phyloP scores from a whole-genome alignment of 2,888 invertebrate genomes.

The Hofmannophila pseudospretella region DNA sequence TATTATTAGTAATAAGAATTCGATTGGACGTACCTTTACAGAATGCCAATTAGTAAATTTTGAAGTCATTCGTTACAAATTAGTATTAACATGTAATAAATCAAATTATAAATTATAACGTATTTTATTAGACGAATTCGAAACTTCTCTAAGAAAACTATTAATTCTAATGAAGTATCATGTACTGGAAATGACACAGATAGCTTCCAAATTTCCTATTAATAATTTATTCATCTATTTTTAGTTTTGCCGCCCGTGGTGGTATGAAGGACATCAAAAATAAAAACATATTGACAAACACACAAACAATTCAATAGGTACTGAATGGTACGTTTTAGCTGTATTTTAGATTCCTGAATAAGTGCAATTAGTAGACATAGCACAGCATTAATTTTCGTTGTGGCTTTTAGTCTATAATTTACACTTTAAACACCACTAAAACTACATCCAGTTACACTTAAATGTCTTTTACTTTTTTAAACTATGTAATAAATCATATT shows the following conservation, averaged over 20 bases:
- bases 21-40: constrained; percentile 19
- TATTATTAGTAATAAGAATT: constrained; percentile 33
- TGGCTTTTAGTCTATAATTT: constrained; percentile 12
- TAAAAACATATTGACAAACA: constrained; percentile 31
- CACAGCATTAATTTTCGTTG: constrained; percentile 21
- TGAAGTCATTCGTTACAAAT: constrained; percentile 1
- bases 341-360: constrained; percentile 36
- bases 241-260: constrained; percentile 72
- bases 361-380: constrained; percentile 33
- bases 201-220: constrained; percentile 9
- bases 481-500: no score
- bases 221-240: constrained; percentile 44
- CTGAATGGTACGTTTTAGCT: constrained; percentile 46
- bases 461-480: no score
- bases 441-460: neutral
- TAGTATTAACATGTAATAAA: neutral
- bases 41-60: neutral
- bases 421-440: neutral
- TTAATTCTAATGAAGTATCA: no score
- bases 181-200: no score
- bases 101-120: neutral
- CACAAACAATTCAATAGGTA: constrained; percentile 28
- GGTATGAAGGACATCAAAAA: constrained; percentile 50
- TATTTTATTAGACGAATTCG: constrained; percentile 5
- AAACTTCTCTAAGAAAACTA: no score